Evolutionary conservation across 64 coral and sea anemone species (phyloP), one percentile per base, ranked within the genome.

Genomic region (Montipora sp.): DNA sequence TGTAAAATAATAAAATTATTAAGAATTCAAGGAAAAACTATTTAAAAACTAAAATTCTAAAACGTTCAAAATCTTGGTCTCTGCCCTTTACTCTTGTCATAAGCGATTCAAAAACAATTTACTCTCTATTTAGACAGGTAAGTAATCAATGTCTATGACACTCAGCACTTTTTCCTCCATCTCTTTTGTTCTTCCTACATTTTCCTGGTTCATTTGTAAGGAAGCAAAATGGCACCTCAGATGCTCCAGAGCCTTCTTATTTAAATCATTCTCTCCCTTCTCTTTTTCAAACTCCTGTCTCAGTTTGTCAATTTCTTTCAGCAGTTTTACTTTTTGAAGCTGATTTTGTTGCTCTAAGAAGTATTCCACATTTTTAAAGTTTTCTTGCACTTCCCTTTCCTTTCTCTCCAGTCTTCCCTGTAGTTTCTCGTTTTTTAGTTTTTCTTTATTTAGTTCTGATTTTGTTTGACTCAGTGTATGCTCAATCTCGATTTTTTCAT

Each of bases 71-170:
- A 36, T 36, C 36, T 36, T 36, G 36, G 36, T 36, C 36, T 36
- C 36, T 36, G 36, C 36, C 36, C 36, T 36, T 36, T 36, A 36
- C 36, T 36, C 36, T 36, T 36, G 36, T 2, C 36, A 36, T 36
- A 36, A 36, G 36, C 36, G 36, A 36, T 68, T 14, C 3, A 18
- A 68, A 68, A 68, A 49, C 6, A 18, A 44, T 45, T 78, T 63
- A 71, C 21, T 48, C 10, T 9, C 46, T 77, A 45, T 77, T 85
- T 50, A 85, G 45, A 16, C 10, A 22, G 82, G 82, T 1, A 85
- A 27, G 71, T 95, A 97, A 43, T 94, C 95, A 83, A 94, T 94
- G 57, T 97, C 95, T 47, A 89, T 51, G 60, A 94, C 79, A 97
- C 88, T 91, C 1, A 97, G 22, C 2, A 97, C 47, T 65, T 94